Base-by-base conservation (phyloP, 1,140 invertebrate species). In the Drosophila teissieri region DNA sequence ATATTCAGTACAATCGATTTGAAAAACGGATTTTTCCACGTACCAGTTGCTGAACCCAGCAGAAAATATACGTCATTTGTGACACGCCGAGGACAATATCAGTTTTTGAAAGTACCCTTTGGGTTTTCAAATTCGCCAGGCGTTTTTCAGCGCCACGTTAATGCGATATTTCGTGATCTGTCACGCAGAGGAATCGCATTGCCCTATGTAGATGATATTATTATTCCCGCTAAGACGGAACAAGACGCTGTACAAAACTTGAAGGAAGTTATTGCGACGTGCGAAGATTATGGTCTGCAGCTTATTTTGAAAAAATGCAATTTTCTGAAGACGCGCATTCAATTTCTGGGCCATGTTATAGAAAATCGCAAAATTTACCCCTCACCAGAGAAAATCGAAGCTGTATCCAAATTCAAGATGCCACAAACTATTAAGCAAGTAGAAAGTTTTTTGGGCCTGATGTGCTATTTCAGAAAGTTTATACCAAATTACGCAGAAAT, bases 41-140 rank as follows among this genome's bases (percentile, higher is more conserved):
- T 65, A 10, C 34, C 34, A 11, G 44, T 65, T 5, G 17, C 40
- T 22, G 24, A 64, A 11, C 7, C 34, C 3, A 49, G 62, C 15
- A 24, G 27, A 15, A 56, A 65, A 31, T 65, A 65, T 31, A 56
- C 45, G 4, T 56, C 53, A 3, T 56, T 56, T 40, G 52, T 55
- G n/a, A 64, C 44, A n/a, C 19, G 54, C 8, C 45, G 61, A 5
- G 42, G 7, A 10, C 31, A 63, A 17, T 63, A 63, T 31, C 61
- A 64, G 22, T 55, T 64, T 17, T 27, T 15, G 4, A 44, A 52
- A 17, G 24, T 52, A 24, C 58, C 37, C 10, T 52, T 39, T 12
- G 12, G 37, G 4, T 14, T 39, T 39, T 39, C 37, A 39, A 39
- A 39, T 14, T 39, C 37, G 12, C 37, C 37, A 14, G 37, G 36